Evolutionary conservation across 92 coral and sea anemone genomes (phyloP), one percentile per base, ranked within the genome.

Genomic region (Porites lobata): DNA sequence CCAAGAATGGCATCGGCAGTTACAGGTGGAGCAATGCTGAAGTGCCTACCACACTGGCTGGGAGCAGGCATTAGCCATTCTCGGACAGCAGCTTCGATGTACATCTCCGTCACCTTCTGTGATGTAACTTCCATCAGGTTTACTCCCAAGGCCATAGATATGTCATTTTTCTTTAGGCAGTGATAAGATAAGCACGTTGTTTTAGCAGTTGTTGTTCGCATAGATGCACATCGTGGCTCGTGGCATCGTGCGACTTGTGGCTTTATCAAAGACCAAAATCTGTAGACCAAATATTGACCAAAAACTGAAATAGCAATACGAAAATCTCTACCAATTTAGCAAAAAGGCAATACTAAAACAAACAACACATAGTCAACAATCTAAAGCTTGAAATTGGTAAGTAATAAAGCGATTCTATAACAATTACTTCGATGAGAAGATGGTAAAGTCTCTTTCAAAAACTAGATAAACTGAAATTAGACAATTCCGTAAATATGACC

Each of bases 131-230:
- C 75, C 66, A 57, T 58, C 15, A 77, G 68, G 8, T 20, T 10
- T 17, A 86, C 32, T 13, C 72, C 15, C 8, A 24, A 18, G 1
- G 22, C 20, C 1, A 53, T 67, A 18, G 18, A 14, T 19, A 22
- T 66, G 13, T 79, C 64, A 14, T 63, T 14, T 52, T 38, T 77
- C 62, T 66, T 77, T n/a, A 79, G 90, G 47, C 85, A 86, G 54
- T 86, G 85, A 21, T 74, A 14, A 47, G 90, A 86, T 6, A 0
- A 65, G n/a, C 90, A 86, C 6, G 84, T 86, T 76, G 90, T 78
- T 19, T 47, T 47, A 1, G 64, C 75, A 21, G 85, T 1, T n/a
- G 65, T 77, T 66, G 17, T 38, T 3, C 67, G 69, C 3, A 79
- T 50, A 64, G 81, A 75, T n/a, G 11, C 57, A 51, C 69, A 68